Conservation (phyloP, 2,113 vertebrate genomes). For the Prionailurus bengalensis region DNA sequence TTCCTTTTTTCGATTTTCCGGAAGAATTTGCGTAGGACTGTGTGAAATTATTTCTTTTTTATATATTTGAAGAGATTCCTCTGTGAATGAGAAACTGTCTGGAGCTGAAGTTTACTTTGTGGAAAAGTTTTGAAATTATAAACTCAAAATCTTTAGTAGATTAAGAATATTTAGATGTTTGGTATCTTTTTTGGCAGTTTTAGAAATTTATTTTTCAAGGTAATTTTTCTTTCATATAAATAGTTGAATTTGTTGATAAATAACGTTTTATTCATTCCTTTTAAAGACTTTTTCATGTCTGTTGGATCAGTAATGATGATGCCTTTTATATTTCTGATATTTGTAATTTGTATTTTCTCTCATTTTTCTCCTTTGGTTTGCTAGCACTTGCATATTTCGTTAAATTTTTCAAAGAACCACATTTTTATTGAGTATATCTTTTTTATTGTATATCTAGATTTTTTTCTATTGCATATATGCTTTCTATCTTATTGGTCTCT, state of each 20-base stretch:
- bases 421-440: background rate
- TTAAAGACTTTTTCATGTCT: background rate
- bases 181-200: background rate
- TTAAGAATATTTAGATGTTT: background rate
- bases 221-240: background rate
- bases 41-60: background rate
- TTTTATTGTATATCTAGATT: background rate
- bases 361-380: background rate
- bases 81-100: background rate
- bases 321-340: background rate
- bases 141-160: background rate
- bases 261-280: background rate
- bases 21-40: background rate
- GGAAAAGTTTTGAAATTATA: background rate
- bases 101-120: background rate
- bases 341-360: background rate
- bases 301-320: background rate
- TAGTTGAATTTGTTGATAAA: background rate
- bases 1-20: background rate
- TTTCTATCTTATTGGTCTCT: background rate
- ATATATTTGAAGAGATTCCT: background rate
- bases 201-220: background rate
- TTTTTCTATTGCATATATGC: background rate
- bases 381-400: background rate
- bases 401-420: background rate